Base-by-base conservation (phyloP, 1,140 invertebrate species). In the Coenobita brevimanus region DNA sequence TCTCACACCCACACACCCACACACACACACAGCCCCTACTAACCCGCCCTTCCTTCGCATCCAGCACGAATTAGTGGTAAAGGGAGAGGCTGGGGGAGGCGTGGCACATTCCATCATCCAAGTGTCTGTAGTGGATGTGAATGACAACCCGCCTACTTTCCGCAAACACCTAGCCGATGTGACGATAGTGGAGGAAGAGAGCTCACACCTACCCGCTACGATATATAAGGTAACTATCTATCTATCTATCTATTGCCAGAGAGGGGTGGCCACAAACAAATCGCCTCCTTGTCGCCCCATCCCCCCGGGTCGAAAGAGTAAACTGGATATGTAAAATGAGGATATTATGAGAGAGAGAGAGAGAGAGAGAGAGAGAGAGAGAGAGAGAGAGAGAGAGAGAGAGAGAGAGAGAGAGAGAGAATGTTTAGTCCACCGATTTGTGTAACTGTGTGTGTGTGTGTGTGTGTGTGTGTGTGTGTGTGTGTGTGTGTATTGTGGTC, bases 111-210 rank as follows among this genome's bases (percentile, higher is more conserved):
- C 73, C n/a, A 76, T 85, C 17, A 75, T 85, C n/a, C 83, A 85
- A 24, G 83, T 85, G 38, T 33, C 71, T n/a, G 83, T 85, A 30
- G 75, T 50, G 3, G 83, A 85, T 4, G 83, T 85, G 46, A 85
- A 85, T 60, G 83, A 85, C 83, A 85, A 85, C 41, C 36, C 83
- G 13, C 83, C 83, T 15, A 46, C 30, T 57, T 85, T 85, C 73
- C 54, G 41, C 3, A n/a, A 85, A 38, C 17, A 41, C 0, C 50
- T 64, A 38, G n/a, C 67, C 30, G 15, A 27, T 6, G 83, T 78
- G n/a, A 38, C 83, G 3, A 57, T 85, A 21, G 60, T 85, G 4
- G 83, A 85, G 83, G 83, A 85, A 41, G 83, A 85, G 24, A 75
- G 79, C 57, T 4, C 41, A 4, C 75, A 76, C 54, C 73, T 85